Evolutionary conservation across 1,140 invertebrate species (phyloP).

Genomic region (Penaeus japonicus): DNA sequence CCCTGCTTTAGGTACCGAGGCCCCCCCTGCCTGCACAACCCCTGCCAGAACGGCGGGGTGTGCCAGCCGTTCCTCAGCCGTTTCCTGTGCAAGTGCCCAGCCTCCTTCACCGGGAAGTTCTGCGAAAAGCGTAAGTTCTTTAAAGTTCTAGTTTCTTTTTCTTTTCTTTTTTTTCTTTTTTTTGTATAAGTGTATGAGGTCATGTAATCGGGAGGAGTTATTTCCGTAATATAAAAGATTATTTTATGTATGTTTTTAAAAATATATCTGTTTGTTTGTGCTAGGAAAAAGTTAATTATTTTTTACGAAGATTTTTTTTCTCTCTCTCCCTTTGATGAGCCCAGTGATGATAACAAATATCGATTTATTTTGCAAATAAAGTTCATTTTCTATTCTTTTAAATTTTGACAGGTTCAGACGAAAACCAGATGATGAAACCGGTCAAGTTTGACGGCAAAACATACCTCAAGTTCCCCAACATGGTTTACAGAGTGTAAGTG

Average conservation of each 20-base stretch:
- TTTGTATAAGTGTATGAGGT: background rate
- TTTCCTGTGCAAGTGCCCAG: slow-evolving; percentile 76
- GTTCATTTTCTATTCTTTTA: background rate
- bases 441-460: slow-evolving; percentile 73
- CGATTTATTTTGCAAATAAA: background rate
- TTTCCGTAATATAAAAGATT: too few species aligned
- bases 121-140: slow-evolving; percentile 76
- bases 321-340: background rate
- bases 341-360: too few species aligned
- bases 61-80: slow-evolving; percentile 78
- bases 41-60: slow-evolving; percentile 78
- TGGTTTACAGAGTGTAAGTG: slow-evolving; percentile 70
- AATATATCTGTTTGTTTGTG: background rate
- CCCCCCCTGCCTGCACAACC: slow-evolving; percentile 62
- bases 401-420: slow-evolving; percentile 58
- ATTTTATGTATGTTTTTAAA: too few species aligned
- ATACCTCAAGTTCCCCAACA: slow-evolving; percentile 72
- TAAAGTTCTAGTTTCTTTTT: background rate
- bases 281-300: background rate
- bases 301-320: background rate
- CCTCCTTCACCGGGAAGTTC: slow-evolving; percentile 73
- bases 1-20: slow-evolving; percentile 50
- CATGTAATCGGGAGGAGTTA: too few species aligned
- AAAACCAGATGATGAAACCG: slow-evolving; percentile 68
- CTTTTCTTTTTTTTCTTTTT: slow-evolving; percentile 19